Conservation (phyloP, 2,797 vertebrate species). For the Masticophis lateralis region DNA sequence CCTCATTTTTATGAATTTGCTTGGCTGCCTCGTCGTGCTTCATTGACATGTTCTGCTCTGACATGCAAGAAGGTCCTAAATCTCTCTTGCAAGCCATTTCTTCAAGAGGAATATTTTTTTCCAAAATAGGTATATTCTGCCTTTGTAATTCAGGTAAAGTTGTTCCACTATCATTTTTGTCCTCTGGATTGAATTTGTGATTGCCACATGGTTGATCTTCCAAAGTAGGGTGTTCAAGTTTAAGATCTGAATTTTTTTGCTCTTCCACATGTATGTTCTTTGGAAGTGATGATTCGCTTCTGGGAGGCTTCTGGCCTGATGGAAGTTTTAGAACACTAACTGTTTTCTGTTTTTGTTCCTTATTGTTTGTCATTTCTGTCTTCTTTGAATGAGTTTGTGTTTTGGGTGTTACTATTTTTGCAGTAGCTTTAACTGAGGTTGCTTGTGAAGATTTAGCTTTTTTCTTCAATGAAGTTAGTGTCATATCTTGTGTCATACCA, state of each 20-base stretch:
- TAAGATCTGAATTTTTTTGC: slow-evolving; percentile 45
- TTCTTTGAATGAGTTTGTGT: slow-evolving; percentile 68
- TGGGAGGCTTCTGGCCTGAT: slow-evolving; percentile 69
- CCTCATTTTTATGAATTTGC: slow-evolving; percentile 37
- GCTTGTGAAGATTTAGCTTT: slow-evolving; percentile 74
- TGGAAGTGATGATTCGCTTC: slow-evolving; percentile 69
- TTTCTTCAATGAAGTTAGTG: slow-evolving; percentile 72
- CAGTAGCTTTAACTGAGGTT: slow-evolving; percentile 69
- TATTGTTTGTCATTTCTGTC: slow-evolving; percentile 68
- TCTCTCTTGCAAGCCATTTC: slow-evolving; percentile 45
- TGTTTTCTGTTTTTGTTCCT: slow-evolving; percentile 78
- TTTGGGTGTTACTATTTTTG: slow-evolving; percentile 72
- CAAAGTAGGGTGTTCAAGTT: slow-evolving; percentile 13
- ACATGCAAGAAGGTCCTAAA: background rate
- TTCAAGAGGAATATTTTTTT: slow-evolving; percentile 51
- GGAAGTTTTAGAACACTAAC: slow-evolving; percentile 69
- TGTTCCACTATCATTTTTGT: slow-evolving; percentile 44
- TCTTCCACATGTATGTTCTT: slow-evolving; percentile 55
- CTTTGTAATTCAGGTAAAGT: slow-evolving; percentile 14
- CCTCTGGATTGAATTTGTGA: slow-evolving; percentile 44
- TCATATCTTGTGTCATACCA: slow-evolving; percentile 69
- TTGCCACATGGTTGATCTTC: slow-evolving; percentile 33
- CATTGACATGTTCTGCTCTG: slow-evolving; percentile 33
- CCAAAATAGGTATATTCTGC: slow-evolving; percentile 28
- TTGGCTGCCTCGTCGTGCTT: slow-evolving; percentile 49